Evolutionary conservation across 2,888 invertebrate species (phyloP).

Genomic region (Odontothrips loti): DNA sequence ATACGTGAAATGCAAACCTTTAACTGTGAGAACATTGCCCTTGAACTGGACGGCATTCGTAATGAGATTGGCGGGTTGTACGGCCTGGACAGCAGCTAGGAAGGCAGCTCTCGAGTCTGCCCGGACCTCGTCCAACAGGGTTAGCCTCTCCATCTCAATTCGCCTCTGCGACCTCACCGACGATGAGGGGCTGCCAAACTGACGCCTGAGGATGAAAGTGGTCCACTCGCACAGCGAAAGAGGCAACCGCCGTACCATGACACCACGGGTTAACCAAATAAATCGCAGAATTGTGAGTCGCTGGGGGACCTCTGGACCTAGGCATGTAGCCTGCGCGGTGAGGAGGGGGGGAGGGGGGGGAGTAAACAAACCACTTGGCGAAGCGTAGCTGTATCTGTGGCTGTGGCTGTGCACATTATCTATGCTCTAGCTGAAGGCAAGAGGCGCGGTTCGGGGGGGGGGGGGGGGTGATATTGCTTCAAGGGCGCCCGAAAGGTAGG

Average conservation of each 20-base stretch:
- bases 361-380: too few relatives aligned
- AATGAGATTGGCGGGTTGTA: neutral
- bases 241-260: neutral
- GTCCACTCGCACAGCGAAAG: neutral
- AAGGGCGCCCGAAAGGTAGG: too few relatives aligned
- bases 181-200: neutral
- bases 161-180: neutral
- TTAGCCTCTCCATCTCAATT: neutral
- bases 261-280: neutral
- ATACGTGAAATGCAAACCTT: neutral
- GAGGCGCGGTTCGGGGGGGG: too few relatives aligned
- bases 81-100: neutral
- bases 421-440: too few relatives aligned
- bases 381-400: too few relatives aligned
- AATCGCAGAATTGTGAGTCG: neutral
- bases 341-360: too few relatives aligned
- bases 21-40: neutral
- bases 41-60: neutral
- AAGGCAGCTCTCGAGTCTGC: neutral
- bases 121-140: neutral
- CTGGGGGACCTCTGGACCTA: too few relatives aligned
- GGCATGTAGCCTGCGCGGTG: too few relatives aligned
- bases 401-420: too few relatives aligned
- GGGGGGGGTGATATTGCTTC: too few relatives aligned
- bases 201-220: neutral